A percentile compares a stretch with the other conserved stretches of the same genome.
Conservation (phyloP, 2,888 invertebrate species). For the Sesia bembeciformis region DNA sequence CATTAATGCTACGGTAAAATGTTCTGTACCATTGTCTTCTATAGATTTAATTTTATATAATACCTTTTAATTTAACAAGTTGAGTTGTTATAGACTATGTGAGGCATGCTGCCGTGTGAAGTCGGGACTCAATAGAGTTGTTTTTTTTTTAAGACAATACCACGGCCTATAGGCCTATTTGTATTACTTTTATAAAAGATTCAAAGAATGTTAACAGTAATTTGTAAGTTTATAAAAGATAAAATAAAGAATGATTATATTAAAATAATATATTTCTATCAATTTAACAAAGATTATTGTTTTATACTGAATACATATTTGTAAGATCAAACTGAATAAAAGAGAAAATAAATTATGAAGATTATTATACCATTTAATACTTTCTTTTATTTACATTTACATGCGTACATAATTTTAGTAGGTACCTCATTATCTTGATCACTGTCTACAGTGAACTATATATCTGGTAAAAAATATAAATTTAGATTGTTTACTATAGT, state of each 20-base stretch:
- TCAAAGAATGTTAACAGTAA: conserved; percentile 72
- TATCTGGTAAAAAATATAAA: too few species aligned
- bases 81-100: conserved; percentile 60
- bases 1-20: conserved; percentile 64
- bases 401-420: too few species aligned
- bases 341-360: conserved; percentile 71
- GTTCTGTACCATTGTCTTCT: conserved; percentile 70
- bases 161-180: conserved; percentile 38
- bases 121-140: conserved; percentile 4
- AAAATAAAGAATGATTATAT: conserved; percentile 65
- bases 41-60: conserved; percentile 57
- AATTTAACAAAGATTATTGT: conserved; percentile 74
- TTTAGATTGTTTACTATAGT: too few species aligned
- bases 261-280: conserved; percentile 74
- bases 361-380: conserved; percentile 67
- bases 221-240: conserved; percentile 71
- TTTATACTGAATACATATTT: conserved; percentile 70
- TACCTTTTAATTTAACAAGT: conserved; percentile 73
- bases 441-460: too few species aligned
- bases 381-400: conserved; percentile 35
- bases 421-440: too few species aligned
- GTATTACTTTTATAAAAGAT: conserved; percentile 70
- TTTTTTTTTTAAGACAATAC: conserved; percentile 10
- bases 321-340: conserved; percentile 55
- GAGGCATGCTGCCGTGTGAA: conserved; percentile 6